Percentiles rank a stretch among this genome's conserved stretches.
Conservation (phyloP, 2,113 vertebrate genomes). For the Chunga burmeisteri region DNA sequence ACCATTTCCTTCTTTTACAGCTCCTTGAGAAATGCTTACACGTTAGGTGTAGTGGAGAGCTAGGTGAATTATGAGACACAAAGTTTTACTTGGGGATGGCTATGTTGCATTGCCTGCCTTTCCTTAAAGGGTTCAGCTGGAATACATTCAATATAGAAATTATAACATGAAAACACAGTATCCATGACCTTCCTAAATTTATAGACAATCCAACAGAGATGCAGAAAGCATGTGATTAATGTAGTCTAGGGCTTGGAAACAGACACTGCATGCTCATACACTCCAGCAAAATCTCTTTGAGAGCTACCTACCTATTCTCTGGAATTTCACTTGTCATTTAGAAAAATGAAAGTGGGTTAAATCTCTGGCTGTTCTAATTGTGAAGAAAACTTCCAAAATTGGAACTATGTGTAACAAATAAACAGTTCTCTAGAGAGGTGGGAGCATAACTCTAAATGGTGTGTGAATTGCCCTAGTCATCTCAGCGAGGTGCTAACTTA, state of each 20-base stretch:
- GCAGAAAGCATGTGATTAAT: conserved; percentile 14
- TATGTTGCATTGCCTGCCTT: background rate
- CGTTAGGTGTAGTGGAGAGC: background rate
- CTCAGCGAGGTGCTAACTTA: background rate
- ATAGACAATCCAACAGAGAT: background rate
- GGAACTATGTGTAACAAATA: background rate
- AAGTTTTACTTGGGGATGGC: background rate
- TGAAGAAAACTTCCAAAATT: background rate
- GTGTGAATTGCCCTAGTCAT: background rate
- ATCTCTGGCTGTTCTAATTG: conserved; percentile 20
- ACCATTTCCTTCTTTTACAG: conserved; percentile 9
- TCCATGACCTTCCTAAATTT: background rate
- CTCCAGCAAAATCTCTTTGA: conserved; percentile 19
- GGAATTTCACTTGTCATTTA: conserved; percentile 16
- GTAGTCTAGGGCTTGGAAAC: background rate
- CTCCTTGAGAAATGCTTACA: conserved; percentile 15
- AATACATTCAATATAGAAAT: background rate
- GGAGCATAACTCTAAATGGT: background rate
- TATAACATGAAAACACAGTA: background rate
- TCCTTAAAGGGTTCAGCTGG: background rate
- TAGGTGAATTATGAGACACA: conserved; percentile 5
- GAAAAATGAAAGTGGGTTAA: background rate
- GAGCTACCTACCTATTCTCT: background rate
- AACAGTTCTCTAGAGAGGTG: background rate
- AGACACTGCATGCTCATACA: background rate